Conservation (phyloP, 2,888 invertebrate species). For the Eupsilia transversa region DNA sequence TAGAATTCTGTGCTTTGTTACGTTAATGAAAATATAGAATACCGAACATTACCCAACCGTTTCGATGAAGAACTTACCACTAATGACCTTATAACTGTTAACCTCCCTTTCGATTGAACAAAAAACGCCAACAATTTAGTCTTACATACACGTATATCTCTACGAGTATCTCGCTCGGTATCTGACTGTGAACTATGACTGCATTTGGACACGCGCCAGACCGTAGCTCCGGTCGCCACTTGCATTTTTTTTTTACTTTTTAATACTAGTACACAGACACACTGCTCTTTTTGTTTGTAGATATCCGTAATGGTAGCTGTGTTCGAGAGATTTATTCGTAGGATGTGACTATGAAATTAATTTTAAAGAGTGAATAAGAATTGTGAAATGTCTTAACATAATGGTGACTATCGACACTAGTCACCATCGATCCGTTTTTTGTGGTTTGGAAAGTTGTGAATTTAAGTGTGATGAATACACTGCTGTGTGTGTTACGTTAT, state of each 20-base stretch:
- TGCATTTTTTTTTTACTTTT: constrained; percentile 64
- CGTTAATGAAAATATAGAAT: neutral
- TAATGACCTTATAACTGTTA: neutral
- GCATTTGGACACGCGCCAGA: constrained; percentile 78
- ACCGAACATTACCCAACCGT: neutral
- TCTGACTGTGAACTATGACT: constrained; percentile 63
- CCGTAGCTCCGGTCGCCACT: constrained; percentile 69
- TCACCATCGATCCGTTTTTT: neutral
- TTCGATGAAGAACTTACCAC: neutral
- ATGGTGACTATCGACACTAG: too few relatives aligned
- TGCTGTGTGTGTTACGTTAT: too few relatives aligned
- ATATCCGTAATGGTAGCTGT: constrained; percentile 47
- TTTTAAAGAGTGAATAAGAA: constrained; percentile 7
- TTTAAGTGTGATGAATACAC: too few relatives aligned
- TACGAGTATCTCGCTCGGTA: constrained; percentile 19
- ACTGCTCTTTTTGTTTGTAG: constrained; percentile 57
- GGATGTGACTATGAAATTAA: constrained; percentile 34
- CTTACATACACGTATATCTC: neutral
- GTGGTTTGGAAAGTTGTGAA: too few relatives aligned
- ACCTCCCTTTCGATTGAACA: neutral
- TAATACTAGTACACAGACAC: constrained; percentile 48
- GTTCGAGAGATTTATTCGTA: constrained; percentile 34
- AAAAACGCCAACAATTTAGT: neutral
- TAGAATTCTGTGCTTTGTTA: neutral
- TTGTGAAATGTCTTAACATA: constrained; percentile 17